A percentile compares a stretch with the other conserved stretches of the same genome.
Evolutionary conservation across 2,797 vertebrate species (phyloP).

Genomic region (Parauchenoglanis punctatus): DNA sequence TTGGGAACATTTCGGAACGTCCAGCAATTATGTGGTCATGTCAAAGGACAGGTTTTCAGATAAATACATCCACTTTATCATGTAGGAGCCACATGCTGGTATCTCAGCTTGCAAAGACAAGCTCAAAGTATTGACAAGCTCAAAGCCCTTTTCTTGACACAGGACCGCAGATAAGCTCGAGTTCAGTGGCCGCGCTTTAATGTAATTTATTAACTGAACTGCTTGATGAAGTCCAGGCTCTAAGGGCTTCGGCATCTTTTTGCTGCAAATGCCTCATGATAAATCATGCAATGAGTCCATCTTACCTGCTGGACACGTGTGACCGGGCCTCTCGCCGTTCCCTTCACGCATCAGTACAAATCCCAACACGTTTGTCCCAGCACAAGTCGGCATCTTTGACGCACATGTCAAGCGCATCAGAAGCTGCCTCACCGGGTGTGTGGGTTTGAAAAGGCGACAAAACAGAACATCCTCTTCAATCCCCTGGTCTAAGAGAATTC

Average conservation of each 20-base stretch:
- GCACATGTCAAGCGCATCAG: not conserved
- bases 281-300: not conserved
- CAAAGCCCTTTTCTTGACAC: not conserved
- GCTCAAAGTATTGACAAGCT: not conserved
- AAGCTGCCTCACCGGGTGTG: not conserved
- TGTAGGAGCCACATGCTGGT: not conserved
- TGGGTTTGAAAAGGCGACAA: not conserved
- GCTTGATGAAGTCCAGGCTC: not conserved
- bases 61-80: not conserved
- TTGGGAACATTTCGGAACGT: not conserved
- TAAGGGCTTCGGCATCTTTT: not conserved
- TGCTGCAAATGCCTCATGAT: not conserved
- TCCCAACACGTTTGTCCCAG: too few relatives aligned
- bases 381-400: not conserved
- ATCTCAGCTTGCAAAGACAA: not conserved
- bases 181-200: not conserved
- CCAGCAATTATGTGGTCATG: not conserved
- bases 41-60: not conserved
- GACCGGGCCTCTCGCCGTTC: not conserved
- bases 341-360: too few relatives aligned
- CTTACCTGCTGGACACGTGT: not conserved
- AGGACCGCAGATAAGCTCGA: not conserved
- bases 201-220: not conserved
- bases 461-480: not conserved
- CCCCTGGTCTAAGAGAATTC: not conserved